Evolutionary conservation across 1,140 invertebrate genomes (phyloP).

Genomic region (Nylanderia fulva): DNA sequence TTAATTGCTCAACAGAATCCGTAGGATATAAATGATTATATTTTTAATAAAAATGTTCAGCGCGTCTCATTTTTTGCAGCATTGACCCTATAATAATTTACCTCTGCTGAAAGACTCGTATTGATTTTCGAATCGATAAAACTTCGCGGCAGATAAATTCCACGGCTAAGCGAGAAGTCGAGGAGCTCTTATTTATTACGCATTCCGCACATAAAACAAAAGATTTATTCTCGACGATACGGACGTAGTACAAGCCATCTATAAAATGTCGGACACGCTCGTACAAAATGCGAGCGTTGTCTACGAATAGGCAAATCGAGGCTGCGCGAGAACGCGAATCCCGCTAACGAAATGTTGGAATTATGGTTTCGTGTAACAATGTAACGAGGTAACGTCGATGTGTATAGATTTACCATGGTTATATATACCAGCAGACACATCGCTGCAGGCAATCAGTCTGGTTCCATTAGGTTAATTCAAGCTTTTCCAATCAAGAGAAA

Average conservation of each 20-base stretch:
- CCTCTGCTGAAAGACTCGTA: slow-evolving; percentile 5
- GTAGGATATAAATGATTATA: neutral
- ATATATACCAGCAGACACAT: too few species aligned
- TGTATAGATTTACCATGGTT: neutral
- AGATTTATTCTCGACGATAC: slow-evolving; percentile 42
- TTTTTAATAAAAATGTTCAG: neutral
- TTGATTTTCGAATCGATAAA: slow-evolving; percentile 13
- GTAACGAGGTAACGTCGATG: slow-evolving; percentile 19
- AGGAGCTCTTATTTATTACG: slow-evolving; percentile 43
- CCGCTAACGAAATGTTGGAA: slow-evolving; percentile 48
- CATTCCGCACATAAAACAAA: slow-evolving; percentile 48
- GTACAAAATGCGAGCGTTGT: slow-evolving; percentile 40
- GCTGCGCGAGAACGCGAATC: neutral
- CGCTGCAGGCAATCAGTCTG: neutral
- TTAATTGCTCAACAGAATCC: neutral
- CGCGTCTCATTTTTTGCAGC: too few species aligned
- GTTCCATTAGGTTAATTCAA: slow-evolving; percentile 2
- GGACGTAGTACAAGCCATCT: slow-evolving; percentile 44
- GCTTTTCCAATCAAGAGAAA: neutral
- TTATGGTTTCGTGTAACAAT: slow-evolving; percentile 44
- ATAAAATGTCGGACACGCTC: slow-evolving; percentile 42
- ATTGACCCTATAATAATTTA: slow-evolving; percentile 26
- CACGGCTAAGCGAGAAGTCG: neutral
- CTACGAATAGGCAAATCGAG: slow-evolving; percentile 17
- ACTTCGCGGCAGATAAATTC: slow-evolving; percentile 38